Evolutionary conservation across 2,888 invertebrate genomes (phyloP).

Genomic region (Hydriomena furcata): DNA sequence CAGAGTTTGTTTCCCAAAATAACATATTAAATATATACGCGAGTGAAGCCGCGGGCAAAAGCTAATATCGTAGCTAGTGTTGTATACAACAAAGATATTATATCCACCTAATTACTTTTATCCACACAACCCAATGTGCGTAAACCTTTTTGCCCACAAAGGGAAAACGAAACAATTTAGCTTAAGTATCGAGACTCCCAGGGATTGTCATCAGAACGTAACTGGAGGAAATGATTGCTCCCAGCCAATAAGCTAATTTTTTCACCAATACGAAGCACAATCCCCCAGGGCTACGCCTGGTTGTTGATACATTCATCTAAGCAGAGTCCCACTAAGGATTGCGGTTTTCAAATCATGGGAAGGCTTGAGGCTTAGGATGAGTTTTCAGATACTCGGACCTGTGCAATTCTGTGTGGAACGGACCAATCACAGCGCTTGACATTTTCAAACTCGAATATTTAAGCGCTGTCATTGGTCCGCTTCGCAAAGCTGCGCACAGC

Average conservation of each 20-base stretch:
- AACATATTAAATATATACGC: too few relatives aligned
- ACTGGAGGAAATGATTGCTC: constrained; percentile 21
- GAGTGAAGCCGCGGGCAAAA: too few relatives aligned
- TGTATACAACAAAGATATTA: too few relatives aligned
- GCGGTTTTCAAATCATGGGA: too few relatives aligned
- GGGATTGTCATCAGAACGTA: constrained; percentile 27
- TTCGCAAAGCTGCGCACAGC: too few relatives aligned
- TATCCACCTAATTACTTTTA: constrained; percentile 5
- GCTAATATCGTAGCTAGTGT: too few relatives aligned
- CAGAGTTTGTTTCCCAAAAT: too few relatives aligned
- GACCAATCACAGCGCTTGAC: too few relatives aligned
- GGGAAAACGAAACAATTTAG: constrained; percentile 27
- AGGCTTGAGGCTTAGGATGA: too few relatives aligned
- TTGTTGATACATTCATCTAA: constrained; percentile 1
- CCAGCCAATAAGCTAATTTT: constrained; percentile 28
- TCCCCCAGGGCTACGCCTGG: constrained; percentile 8
- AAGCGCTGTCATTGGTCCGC: too few relatives aligned
- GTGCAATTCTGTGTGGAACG: too few relatives aligned
- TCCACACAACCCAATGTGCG: neutral
- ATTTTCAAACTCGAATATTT: too few relatives aligned
- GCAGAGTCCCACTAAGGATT: neutral
- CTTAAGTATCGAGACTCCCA: constrained; percentile 21
- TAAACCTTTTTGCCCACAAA: constrained; percentile 4
- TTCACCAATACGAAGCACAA: constrained; percentile 17
- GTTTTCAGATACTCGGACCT: neutral